These are phyloP conservation scores for Haliclystus octoradiatus DNA, from an alignment of 30 jellyfish, hydroid and myxozoan genomes.

Conservation along the genomic window DNA sequence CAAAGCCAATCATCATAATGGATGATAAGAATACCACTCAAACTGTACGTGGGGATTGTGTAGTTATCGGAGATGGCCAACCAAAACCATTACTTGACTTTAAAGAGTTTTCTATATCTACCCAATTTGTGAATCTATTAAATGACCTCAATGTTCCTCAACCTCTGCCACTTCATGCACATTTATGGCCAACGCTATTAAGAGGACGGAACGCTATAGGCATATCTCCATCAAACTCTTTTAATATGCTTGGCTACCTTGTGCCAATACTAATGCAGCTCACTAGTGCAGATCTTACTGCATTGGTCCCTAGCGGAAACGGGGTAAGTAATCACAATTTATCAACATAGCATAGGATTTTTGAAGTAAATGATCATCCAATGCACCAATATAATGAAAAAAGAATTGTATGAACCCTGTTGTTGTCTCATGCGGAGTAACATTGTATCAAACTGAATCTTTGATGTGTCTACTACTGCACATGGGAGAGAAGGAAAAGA, in stretches of 20 bases:
- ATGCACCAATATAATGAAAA: too few species aligned
- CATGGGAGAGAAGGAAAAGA: too few species aligned
- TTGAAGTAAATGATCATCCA: too few species aligned
- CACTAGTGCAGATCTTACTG: slow-evolving; percentile 14
- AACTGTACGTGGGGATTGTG: too few species aligned
- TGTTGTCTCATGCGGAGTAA: too few species aligned
- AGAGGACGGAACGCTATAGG: slow-evolving; percentile 72
- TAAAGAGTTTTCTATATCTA: not conserved
- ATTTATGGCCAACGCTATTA: slow-evolving; percentile 67
- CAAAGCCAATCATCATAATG: too few species aligned
- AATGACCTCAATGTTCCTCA: slow-evolving; percentile 5
- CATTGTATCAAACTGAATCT: too few species aligned
- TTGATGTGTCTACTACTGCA: too few species aligned
- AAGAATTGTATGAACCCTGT: too few species aligned
- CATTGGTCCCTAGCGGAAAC: slow-evolving; percentile 43
- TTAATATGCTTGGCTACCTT: slow-evolving; percentile 31
- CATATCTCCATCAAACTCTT: slow-evolving; percentile 16
- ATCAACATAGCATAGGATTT: too few species aligned
- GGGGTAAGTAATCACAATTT: slow-evolving; percentile 97
- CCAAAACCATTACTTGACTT: not conserved
- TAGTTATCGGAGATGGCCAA: not conserved
- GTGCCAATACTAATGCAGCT: slow-evolving; percentile 52
- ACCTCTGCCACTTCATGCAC: slow-evolving; percentile 61
- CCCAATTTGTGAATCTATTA: too few species aligned
- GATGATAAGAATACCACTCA: too few species aligned